A percentile compares a stretch with the other conserved stretches of the same genome.
Conservation (phyloP, 2,113 vertebrate genomes). For the Brachyhypopomus gauderio region DNA sequence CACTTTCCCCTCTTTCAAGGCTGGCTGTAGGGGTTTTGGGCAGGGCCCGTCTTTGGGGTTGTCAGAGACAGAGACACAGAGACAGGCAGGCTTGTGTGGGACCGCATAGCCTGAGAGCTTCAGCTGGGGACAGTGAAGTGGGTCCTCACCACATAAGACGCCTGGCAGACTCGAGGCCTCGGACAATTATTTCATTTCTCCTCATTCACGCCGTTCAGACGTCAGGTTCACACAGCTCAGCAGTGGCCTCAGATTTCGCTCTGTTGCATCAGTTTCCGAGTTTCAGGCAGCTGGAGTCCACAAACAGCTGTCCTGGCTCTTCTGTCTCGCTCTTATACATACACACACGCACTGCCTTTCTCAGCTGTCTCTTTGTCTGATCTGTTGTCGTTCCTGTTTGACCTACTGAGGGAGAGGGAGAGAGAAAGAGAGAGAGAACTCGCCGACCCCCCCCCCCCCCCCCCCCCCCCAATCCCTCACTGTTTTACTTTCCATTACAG, state of each 20-base stretch:
- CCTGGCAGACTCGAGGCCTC: neutral
- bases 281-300: slow-evolving; percentile 61
- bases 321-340: slow-evolving; percentile 18
- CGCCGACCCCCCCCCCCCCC: neutral
- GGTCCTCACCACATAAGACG: no score
- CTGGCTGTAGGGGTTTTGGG: slow-evolving; percentile 67
- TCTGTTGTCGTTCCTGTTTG: slow-evolving; percentile 46
- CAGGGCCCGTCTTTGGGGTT: slow-evolving; percentile 57
- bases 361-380: slow-evolving; percentile 30
- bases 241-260: slow-evolving; percentile 61
- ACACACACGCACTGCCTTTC: slow-evolving; percentile 31
- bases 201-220: slow-evolving; percentile 44
- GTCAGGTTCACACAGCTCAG: slow-evolving; percentile 46
- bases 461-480: neutral
- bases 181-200: neutral
- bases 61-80: slow-evolving; percentile 56
- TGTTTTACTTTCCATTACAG: neutral
- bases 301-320: slow-evolving; percentile 62
- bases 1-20: slow-evolving; percentile 30
- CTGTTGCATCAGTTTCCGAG: slow-evolving; percentile 73
- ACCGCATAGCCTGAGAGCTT: neutral
- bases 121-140: neutral
- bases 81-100: slow-evolving; percentile 40
- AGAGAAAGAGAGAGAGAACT: neutral
- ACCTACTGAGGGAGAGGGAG: slow-evolving; percentile 20